Base-by-base conservation (phyloP, 2,888 invertebrate genomes). In the Dasypogon diadema region DNA sequence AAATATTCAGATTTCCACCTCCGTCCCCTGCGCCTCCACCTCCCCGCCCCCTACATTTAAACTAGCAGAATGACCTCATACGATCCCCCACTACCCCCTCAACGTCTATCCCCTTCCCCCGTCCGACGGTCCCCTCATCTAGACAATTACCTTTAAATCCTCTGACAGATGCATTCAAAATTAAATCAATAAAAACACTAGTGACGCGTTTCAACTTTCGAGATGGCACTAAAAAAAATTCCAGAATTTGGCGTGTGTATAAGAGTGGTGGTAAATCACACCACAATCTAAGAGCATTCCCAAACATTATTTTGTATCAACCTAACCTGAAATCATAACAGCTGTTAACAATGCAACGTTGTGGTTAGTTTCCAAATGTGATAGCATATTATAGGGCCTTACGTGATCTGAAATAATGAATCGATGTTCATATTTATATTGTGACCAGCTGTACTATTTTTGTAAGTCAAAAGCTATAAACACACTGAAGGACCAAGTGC, bases 361-460 rank as follows among this genome's bases (percentile, higher is more conserved):
- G 82, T 85, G 83, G 82, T 84, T 84, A 81, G 83, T 84, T 83
- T 84, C 84, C 84, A 84, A 84, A 83, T 84, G 85, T 80, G 84
- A 84, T 80, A 84, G 83, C 84, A 84, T 84, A 82, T 84, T 84
- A 84, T 84, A 84, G 80, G 84, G 85, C 83, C 83, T 85, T 81
- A 82, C 81, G 81, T 83, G 82, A 84, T 84, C 84, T 84, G 84
- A 81, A 78, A 76, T 54, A 73, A 68, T 76, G n/a, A 54, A 48
- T 60, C 30, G 12, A 30, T 37, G n/a, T 56, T 26, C 26, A 12
- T 12, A 56, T 56, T 56, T 14, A 56, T 14, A 56, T 56, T 26
- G 14, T 56, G 24, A 42, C 42, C 8, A 42, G n/a, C 26, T 56
- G n/a, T 56, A 14, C n/a, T 56, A n/a, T 2, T 24, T 56, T 54